Percentiles rank a stretch among this genome's conserved stretches.
These are phyloP conservation scores for Glyptemys insculpta DNA, from an alignment of 2,797 vertebrate genomes.

Conservation along the genomic window DNA sequence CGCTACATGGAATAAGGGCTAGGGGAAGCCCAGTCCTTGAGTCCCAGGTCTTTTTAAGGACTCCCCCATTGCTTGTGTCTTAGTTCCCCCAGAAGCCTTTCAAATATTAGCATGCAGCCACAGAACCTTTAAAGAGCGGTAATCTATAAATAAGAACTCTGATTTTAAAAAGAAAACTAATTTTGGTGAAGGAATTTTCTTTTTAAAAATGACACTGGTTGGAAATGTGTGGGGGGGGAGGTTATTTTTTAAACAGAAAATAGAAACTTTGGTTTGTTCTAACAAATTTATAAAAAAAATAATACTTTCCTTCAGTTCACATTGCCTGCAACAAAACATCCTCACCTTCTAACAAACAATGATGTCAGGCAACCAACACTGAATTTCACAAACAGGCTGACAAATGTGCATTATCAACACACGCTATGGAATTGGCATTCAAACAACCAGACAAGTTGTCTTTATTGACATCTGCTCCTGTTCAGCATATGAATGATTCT, in stretches of 20 bases:
- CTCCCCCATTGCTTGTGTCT: background rate
- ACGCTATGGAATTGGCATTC: constrained; percentile 20
- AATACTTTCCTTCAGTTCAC: background rate
- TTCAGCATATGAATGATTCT: constrained; percentile 12
- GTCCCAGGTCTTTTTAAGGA: background rate
- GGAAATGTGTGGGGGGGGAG: background rate
- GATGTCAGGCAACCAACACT: constrained; percentile 38
- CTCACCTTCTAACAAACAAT: constrained; percentile 36
- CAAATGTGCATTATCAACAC: constrained; percentile 6
- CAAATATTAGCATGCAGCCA: background rate
- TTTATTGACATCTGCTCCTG: constrained; percentile 52
- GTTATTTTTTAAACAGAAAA: background rate
- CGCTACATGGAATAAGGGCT: accelerated
- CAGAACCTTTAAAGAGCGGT: background rate
- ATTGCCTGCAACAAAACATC: constrained; percentile 8
- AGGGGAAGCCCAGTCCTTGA: background rate
- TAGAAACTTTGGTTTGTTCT: background rate
- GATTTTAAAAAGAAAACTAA: background rate
- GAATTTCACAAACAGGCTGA: constrained; percentile 52
- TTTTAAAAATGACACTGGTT: background rate
- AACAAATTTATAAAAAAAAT: background rate
- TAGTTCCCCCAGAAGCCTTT: background rate
- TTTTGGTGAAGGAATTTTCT: background rate
- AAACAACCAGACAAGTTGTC: background rate
- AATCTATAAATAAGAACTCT: background rate